Conservation (phyloP, 2,797 vertebrate species). For the Onychomys arenicola region DNA sequence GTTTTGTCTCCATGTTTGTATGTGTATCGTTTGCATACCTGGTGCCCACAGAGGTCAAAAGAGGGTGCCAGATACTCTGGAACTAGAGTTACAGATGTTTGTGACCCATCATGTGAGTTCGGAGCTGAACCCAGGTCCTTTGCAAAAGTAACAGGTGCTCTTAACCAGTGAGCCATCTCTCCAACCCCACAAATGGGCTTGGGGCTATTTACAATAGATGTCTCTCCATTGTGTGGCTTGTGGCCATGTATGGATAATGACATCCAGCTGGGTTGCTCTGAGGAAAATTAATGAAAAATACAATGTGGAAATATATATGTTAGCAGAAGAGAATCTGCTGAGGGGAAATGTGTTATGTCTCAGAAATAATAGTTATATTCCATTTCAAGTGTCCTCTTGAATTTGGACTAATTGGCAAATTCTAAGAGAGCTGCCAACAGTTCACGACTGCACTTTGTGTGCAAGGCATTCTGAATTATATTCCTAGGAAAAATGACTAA, state of each 20-base stretch:
- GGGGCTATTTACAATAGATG: background rate
- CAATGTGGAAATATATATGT: slow-evolving; percentile 5
- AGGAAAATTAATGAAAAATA: slow-evolving; percentile 36
- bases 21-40: background rate
- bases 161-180: background rate
- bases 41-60: background rate
- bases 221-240: background rate
- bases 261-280: slow-evolving; percentile 23
- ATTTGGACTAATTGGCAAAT: slow-evolving; percentile 34
- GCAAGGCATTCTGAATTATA: slow-evolving; percentile 61
- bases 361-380: slow-evolving; percentile 34
- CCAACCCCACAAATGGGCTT: background rate
- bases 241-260: background rate
- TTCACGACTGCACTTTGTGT: slow-evolving; percentile 10
- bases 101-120: background rate
- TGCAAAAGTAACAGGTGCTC: background rate
- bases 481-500: slow-evolving; percentile 61
- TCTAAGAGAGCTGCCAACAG: background rate
- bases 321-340: slow-evolving; percentile 17
- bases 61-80: background rate
- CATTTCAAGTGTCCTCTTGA: slow-evolving; percentile 36
- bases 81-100: background rate
- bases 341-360: slow-evolving; percentile 17
- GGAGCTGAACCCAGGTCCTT: background rate
- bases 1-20: background rate